phyloP scores from a whole-genome alignment of 2,113 vertebrate genomes.

The Myrmecobius fasciatus region DNA sequence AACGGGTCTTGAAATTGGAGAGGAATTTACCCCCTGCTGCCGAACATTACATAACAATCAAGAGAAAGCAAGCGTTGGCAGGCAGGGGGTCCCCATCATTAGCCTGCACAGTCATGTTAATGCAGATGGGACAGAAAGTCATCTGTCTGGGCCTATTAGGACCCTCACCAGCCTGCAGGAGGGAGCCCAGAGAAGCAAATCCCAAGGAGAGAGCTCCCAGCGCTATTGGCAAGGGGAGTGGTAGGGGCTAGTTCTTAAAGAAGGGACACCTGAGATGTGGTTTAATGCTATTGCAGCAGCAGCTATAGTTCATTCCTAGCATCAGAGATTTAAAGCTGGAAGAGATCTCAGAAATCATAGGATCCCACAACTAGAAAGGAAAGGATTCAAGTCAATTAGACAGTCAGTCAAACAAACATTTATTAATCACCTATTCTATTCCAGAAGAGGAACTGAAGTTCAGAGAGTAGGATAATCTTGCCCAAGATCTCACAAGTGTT shows the following conservation, averaged over 20 bases:
- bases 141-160: conserved; percentile 76
- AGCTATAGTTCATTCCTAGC: background rate
- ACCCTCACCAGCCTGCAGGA: conserved; percentile 74
- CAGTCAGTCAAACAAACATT: background rate
- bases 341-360: background rate
- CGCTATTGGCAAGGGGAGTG: background rate
- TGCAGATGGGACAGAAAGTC: conserved; percentile 75
- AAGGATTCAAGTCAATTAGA: background rate
- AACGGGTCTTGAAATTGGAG: conserved; percentile 89
- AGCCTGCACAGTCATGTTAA: conserved; percentile 83
- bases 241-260: background rate
- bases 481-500: background rate
- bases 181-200: background rate
- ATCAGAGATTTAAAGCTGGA: background rate
- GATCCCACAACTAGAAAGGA: background rate
- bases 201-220: conserved; percentile 32
- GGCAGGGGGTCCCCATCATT: conserved; percentile 85
- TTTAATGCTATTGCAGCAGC: background rate
- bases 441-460: background rate
- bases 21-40: conserved; percentile 91
- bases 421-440: background rate
- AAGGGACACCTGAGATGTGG: background rate
- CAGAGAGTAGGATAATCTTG: background rate
- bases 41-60: conserved; percentile 91
- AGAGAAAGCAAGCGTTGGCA: conserved; percentile 88